Evolutionary conservation across 2,797 vertebrate genomes (phyloP), one percentile per base, ranked within the genome.

Genomic region (Bucorvus abyssinicus): DNA sequence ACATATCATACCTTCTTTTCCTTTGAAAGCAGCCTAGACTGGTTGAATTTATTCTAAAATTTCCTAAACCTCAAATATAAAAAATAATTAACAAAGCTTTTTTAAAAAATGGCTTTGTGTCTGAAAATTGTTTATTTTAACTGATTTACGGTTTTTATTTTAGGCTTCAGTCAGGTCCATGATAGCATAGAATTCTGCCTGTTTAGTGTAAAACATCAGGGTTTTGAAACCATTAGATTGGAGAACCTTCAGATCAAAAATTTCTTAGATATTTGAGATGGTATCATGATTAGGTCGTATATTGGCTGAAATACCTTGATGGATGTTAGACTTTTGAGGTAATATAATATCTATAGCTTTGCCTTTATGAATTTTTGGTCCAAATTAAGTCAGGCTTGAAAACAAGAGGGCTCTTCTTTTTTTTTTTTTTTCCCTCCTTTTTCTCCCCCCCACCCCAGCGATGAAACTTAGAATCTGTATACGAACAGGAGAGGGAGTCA

Each of bases 391-490:
- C 47, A 60, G 32, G 7, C 61, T 60, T 64, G 30, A 78, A 71
- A 70, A 50, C 14, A 52, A 42, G 47, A 81, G 12, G 13, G 14
- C 50, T 29, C 1, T 29, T 36, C 14, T 4, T 20, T 5, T 29
- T 78, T 22, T 3, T 6, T 18, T 14, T 29, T 4, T 15, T 10
- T 17, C 47, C 10, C 12, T 3, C 1, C 6, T 15, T 10, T 17
- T 57, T 12, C 12, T 3, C 1, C 2, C 12, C 49, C 22, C 49
- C 45, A 49, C 1, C 7, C 3, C 8, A 15, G 6, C 2, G 2
- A 21, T 61, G 29, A 18, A 59, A 60, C 30, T 11, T 67, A 14
- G 75, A 52, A 19, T n/a, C 26, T 34, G 23, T 12, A 2, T 36
- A 19, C 3, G 44, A 21, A 17, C 0, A 3, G 40, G 5, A n/a